Percentiles rank a stretch among this genome's conserved stretches.
Evolutionary conservation across 2,113 vertebrate genomes (phyloP).

Genomic region (Strix uralensis): DNA sequence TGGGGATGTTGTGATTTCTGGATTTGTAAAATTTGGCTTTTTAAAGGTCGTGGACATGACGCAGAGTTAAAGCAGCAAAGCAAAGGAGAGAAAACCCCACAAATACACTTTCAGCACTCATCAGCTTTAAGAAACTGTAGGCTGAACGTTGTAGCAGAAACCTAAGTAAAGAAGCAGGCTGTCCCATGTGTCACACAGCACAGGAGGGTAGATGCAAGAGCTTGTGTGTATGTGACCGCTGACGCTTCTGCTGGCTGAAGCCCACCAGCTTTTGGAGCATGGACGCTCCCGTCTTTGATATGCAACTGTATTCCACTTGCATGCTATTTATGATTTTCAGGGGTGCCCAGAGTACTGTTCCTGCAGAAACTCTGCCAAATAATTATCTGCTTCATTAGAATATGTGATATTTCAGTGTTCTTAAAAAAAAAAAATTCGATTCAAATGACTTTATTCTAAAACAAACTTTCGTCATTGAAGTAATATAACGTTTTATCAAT

Average conservation of each 20-base stretch:
- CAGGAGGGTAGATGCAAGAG: neutral
- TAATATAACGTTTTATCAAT: fast-evolving
- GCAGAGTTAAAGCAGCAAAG: neutral
- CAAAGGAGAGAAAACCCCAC: neutral
- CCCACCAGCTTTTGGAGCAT: neutral
- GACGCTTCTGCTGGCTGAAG: neutral
- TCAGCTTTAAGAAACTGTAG: neutral
- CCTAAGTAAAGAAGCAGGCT: neutral
- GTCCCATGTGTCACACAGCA: neutral
- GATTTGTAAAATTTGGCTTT: neutral
- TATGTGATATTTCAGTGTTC: neutral
- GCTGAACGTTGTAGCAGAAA: neutral
- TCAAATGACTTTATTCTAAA: neutral
- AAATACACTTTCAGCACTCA: neutral
- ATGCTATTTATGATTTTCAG: neutral
- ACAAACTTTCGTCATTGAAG: neutral
- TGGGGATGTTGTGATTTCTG: neutral
- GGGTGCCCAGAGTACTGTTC: neutral
- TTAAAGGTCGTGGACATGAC: neutral
- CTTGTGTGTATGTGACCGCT: fast-evolving
- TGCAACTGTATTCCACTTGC: neutral
- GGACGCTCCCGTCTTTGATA: neutral
- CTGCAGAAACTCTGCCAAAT: neutral
- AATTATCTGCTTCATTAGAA: neutral
- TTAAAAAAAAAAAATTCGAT: neutral